These are phyloP conservation scores for Ischnus inquisitorius DNA, from an alignment of 2,888 invertebrate species.

Conservation along the genomic window DNA sequence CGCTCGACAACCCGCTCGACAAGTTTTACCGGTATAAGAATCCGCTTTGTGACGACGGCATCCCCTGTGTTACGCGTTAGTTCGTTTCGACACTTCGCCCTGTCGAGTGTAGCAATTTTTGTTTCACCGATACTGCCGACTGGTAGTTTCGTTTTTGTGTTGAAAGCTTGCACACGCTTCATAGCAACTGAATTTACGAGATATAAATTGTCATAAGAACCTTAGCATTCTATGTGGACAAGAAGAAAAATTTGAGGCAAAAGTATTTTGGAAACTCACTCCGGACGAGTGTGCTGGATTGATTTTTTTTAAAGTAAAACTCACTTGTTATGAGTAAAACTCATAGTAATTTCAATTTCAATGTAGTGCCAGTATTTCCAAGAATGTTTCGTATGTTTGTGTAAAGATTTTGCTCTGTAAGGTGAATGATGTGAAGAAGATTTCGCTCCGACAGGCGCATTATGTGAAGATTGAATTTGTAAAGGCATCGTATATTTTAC, in stretches of 20 bases:
- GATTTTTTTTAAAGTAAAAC: not conserved
- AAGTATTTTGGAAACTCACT: too few species aligned
- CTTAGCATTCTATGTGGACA: not conserved
- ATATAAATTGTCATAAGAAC: not conserved
- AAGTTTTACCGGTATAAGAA: slow-evolving; percentile 61
- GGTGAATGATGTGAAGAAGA: too few species aligned
- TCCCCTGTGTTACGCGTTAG: not conserved
- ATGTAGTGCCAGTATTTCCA: not conserved
- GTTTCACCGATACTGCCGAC: not conserved
- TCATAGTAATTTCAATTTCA: not conserved
- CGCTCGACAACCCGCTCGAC: slow-evolving; percentile 48
- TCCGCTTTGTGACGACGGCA: not conserved
- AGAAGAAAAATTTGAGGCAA: not conserved
- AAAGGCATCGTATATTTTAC: not conserved
- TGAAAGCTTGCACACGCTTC: not conserved
- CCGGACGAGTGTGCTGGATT: not conserved
- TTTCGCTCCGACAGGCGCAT: not conserved
- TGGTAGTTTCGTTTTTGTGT: not conserved
- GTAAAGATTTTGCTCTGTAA: not conserved
- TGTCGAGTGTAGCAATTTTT: not conserved
- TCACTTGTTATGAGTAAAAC: too few species aligned
- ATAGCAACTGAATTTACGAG: not conserved
- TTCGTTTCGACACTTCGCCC: not conserved
- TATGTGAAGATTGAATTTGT: not conserved
- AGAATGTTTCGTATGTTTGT: not conserved